Percentiles rank a stretch among this genome's conserved stretches.
phyloP scores from a whole-genome alignment of 2,888 invertebrate genomes.

The Rotaria macrura region DNA sequence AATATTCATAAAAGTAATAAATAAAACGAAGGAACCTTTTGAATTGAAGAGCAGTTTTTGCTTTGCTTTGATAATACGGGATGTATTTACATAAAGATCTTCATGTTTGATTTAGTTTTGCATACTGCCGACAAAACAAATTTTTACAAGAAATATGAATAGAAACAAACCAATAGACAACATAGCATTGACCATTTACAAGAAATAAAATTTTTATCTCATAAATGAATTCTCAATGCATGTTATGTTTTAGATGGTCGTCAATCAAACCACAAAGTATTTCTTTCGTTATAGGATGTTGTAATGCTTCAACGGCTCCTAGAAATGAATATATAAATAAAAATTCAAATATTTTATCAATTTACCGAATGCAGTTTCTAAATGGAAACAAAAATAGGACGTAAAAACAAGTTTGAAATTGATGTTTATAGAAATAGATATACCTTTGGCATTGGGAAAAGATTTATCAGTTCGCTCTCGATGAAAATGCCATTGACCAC shows the following conservation, averaged over 20 bases:
- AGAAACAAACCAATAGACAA: not conserved
- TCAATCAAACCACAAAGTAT: not conserved
- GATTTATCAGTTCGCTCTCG: conserved; percentile 90
- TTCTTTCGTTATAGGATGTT: not conserved
- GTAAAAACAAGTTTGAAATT: not conserved
- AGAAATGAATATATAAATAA: not conserved
- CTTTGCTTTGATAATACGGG: not conserved
- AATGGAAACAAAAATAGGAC: not conserved
- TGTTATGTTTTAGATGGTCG: not conserved
- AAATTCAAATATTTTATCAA: not conserved
- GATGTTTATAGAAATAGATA: not conserved
- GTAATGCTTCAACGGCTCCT: not conserved
- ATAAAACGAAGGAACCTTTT: not conserved
- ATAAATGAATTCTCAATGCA: not conserved
- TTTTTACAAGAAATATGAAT: not conserved
- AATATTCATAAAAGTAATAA: too few species aligned
- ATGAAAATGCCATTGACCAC: conserved; percentile 75
- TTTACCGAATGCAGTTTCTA: conserved; percentile 18
- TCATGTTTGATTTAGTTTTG: not conserved
- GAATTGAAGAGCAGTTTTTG: not conserved
- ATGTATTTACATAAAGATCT: not conserved
- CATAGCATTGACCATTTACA: too few species aligned
- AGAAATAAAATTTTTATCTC: not conserved
- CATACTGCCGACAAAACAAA: not conserved
- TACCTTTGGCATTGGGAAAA: conserved; percentile 62